These are phyloP conservation scores for rabbit (Oryctolagus cuniculus) DNA, from an alignment of 2,113 vertebrate genomes.

Conservation along the genomic window mOryCun1.1 NC_091435.1:137897001-137897500, in stretches of 20 bases:
- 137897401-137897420: background rate
- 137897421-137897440: background rate
- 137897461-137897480: background rate
- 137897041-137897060: background rate
- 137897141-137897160: background rate
- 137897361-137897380: background rate
- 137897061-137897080: background rate
- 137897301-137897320: background rate
- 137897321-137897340: background rate
- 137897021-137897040: background rate
- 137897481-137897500: background rate
- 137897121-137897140: background rate
- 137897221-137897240: background rate
- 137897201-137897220: background rate
- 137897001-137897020: background rate
- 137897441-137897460: background rate
- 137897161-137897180: background rate
- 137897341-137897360: conserved; percentile 4
- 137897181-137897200: background rate
- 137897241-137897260: background rate
- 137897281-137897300: background rate
- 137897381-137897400: background rate
- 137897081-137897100: background rate
- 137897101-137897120: background rate
- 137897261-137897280: background rate